These are phyloP conservation scores for Amphiprion ocellaris DNA, from an alignment of 2,113 vertebrate genomes.

Conservation along the genomic window DNA sequence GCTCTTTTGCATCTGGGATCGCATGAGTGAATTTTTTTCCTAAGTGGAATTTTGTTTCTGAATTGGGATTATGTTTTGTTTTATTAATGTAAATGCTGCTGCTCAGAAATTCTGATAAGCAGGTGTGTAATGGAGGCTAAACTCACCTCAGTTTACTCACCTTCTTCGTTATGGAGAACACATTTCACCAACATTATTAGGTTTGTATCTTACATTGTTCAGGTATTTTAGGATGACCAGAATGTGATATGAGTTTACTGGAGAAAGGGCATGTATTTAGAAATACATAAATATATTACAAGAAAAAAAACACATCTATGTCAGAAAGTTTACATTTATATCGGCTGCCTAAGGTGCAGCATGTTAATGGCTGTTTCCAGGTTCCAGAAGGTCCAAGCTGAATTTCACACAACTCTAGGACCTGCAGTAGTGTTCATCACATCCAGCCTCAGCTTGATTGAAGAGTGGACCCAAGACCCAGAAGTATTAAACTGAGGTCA, in stretches of 20 bases:
- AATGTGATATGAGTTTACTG: constrained; percentile 1
- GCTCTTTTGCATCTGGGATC: constrained; percentile 43
- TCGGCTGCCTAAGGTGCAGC: neutral
- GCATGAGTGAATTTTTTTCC: constrained; percentile 11
- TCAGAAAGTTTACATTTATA: neutral
- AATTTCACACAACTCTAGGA: neutral
- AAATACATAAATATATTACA: constrained; percentile 9
- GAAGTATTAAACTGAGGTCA: neutral
- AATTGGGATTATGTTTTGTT: constrained; percentile 24
- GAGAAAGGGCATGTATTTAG: constrained; percentile 9
- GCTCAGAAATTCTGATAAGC: constrained; percentile 11
- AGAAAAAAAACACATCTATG: neutral
- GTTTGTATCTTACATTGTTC: neutral
- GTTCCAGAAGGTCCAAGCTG: neutral
- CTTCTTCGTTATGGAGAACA: neutral
- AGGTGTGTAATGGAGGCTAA: constrained; percentile 12
- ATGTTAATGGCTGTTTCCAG: neutral
- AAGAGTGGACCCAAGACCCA: neutral
- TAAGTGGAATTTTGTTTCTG: neutral
- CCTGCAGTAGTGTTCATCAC: constrained; percentile 6
- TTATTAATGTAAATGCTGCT: constrained; percentile 4
- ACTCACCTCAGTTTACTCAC: neutral
- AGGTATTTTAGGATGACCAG: neutral
- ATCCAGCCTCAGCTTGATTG: neutral
- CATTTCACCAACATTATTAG: neutral